A percentile compares a stretch with the other conserved stretches of the same genome.
Conservation (phyloP, 2,888 invertebrate species). For the Mimumesa dahlbomi region DNA sequence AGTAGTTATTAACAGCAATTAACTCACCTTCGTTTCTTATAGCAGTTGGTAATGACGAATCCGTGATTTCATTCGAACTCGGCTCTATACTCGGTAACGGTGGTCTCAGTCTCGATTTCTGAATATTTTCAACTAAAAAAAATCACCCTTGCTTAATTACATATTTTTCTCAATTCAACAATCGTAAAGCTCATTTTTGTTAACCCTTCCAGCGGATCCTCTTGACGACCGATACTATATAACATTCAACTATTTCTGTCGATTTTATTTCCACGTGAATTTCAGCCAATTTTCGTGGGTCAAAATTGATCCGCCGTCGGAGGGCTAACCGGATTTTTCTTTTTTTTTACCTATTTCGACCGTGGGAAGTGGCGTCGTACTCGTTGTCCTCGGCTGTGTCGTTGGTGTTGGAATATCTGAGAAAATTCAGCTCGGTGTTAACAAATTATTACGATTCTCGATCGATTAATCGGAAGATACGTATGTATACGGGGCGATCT, state of each 20-base stretch:
- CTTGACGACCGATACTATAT: neutral
- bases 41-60: constrained; percentile 69
- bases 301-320: too few species aligned
- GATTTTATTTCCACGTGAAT: too few species aligned
- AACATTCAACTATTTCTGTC: too few species aligned
- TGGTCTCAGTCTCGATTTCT: constrained; percentile 67
- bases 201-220: neutral
- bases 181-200: too few species aligned
- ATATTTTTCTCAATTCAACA: too few species aligned
- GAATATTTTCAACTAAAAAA: constrained; percentile 69
- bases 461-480: too few species aligned
- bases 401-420: constrained; percentile 74
- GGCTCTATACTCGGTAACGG: constrained; percentile 66
- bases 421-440: too few species aligned
- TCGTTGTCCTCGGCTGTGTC: constrained; percentile 66
- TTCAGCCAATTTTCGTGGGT: too few species aligned
- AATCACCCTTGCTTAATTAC: constrained; percentile 8
- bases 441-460: too few species aligned
- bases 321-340: too few species aligned
- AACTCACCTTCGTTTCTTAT: constrained; percentile 69
- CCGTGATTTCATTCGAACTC: constrained; percentile 71
- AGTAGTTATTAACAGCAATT: too few species aligned
- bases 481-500: neutral
- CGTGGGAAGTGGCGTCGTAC: constrained; percentile 63
- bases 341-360: constrained; percentile 64